Evolutionary conservation across 2,113 vertebrate species (phyloP), one percentile per base, ranked within the genome.

Genomic region (Sprattus sprattus): DNA sequence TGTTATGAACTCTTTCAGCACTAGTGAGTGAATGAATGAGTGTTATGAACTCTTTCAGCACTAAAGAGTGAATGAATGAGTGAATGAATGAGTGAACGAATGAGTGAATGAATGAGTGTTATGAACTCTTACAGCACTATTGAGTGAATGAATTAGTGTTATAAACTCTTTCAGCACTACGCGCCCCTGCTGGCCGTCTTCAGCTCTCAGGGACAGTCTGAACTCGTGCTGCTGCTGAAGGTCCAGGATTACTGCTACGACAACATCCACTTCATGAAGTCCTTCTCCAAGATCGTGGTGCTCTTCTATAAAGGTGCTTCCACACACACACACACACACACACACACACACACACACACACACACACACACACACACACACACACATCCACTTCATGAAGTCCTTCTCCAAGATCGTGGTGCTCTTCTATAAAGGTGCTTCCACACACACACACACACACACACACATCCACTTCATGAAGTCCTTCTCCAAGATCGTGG

Each of bases 391-490:
- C 89, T 98, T 98, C 92, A 98, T 98, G 97, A 98, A 98, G 92
- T 96, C 97, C 89, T 97, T 98, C 93, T 97, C 96, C 92, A 98
- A 98, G 95, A 98, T 98, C n/a, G 96, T 97, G 90, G 95, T 98
- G 86, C 97, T 98, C 89, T 97, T 98, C 81, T 98, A 98, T 87
- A 98, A 97, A 98, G 97, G 97, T 97, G 47, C 15, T 39, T 52
- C 39, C 39, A n/a, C n/a, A n/a, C n/a, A n/a, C n/a, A n/a, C n/a
- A n/a, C n/a, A n/a, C n/a, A n/a, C n/a, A n/a, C n/a, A n/a, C n/a
- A n/a, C n/a, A n/a, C n/a, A 98, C 93, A 97, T 98, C 90, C 97
- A 98, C 89, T 98, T 98, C 92, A 98, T 98, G 97, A 98, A 98
- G 92, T 96, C 97, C 89, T 97, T 98, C 93, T 97, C 96, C 92